A percentile compares a stretch with the other conserved stretches of the same genome.
phyloP scores from a whole-genome alignment of 1,140 invertebrate species.

The Mercenaria mercenaria region DNA sequence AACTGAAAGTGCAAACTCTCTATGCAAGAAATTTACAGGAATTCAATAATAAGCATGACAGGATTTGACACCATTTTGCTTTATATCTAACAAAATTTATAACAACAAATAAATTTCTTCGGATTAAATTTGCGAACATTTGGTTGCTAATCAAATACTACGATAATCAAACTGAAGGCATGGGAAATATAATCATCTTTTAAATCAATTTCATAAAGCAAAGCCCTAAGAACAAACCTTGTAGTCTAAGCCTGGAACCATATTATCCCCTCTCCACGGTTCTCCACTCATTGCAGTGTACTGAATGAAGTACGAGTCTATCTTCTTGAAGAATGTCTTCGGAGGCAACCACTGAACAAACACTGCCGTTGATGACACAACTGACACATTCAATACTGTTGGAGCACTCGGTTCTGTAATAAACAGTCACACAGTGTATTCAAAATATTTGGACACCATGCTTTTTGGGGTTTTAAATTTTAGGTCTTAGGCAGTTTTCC shows the following conservation, averaged over 20 bases:
- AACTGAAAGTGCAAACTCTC: no score
- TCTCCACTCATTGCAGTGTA: conserved; percentile 39
- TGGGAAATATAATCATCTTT: no score
- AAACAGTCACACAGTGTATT: not conserved
- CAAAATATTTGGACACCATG: no score
- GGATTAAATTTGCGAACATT: no score
- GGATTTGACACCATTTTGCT: conserved; percentile 29
- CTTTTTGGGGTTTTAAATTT: no score
- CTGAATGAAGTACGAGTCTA: conserved; percentile 77
- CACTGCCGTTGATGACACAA: conserved; percentile 67
- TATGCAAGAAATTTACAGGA: no score
- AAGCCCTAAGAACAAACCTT: not conserved
- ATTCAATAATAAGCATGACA: not conserved
- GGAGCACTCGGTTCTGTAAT: conserved; percentile 76
- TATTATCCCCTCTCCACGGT: not conserved
- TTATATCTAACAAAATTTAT: not conserved
- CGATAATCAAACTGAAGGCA: no score
- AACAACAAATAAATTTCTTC: no score
- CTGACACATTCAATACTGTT: conserved; percentile 72
- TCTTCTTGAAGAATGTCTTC: conserved; percentile 67
- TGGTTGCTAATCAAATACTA: no score
- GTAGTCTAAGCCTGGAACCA: not conserved
- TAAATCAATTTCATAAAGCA: no score
- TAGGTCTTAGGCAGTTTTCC: no score
- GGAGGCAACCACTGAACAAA: conserved; percentile 75